Conservation (phyloP, 2,888 invertebrate genomes). For the Euzophera pinguis region DNA sequence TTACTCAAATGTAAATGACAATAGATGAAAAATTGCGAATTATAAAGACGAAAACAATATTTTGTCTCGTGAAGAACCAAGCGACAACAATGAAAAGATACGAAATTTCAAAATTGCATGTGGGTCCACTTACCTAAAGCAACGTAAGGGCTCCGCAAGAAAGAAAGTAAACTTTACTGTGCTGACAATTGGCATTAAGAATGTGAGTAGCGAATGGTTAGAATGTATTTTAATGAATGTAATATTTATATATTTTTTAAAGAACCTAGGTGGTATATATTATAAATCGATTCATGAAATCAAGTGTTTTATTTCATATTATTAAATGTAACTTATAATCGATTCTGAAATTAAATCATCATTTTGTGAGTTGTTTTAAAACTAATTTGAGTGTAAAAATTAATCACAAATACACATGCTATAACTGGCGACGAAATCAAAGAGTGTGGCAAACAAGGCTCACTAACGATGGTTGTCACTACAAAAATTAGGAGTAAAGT, state of each 20-base stretch:
- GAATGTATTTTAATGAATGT: slow-evolving; percentile 27
- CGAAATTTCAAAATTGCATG: slow-evolving; percentile 54
- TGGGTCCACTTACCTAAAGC: slow-evolving; percentile 76
- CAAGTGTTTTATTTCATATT: slow-evolving; percentile 11
- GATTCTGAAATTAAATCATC: background rate
- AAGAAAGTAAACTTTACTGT: slow-evolving; percentile 78
- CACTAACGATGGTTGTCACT: slow-evolving; percentile 45
- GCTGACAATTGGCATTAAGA: slow-evolving; percentile 60
- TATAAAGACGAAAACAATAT: slow-evolving; percentile 47
- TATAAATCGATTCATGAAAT: slow-evolving; percentile 18
- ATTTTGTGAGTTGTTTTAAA: slow-evolving; percentile 11
- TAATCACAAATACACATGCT: slow-evolving; percentile 55
- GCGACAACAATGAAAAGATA: slow-evolving; percentile 56
- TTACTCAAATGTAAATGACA: slow-evolving; percentile 64
- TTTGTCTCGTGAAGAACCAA: slow-evolving; percentile 43
- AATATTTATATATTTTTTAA: slow-evolving; percentile 18
- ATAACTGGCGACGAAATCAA: slow-evolving; percentile 56
- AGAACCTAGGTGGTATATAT: slow-evolving; percentile 23
- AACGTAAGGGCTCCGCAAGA: slow-evolving; percentile 80
- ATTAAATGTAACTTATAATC: slow-evolving; percentile 10
- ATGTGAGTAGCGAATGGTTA: slow-evolving; percentile 53
- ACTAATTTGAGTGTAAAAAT: slow-evolving; percentile 26
- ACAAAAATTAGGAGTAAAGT: slow-evolving; percentile 71
- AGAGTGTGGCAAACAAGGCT: slow-evolving; percentile 68
- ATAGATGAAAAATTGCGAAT: slow-evolving; percentile 52